Conservation (phyloP, 2,113 vertebrate genomes). For the Sapayoa aenigma region DNA sequence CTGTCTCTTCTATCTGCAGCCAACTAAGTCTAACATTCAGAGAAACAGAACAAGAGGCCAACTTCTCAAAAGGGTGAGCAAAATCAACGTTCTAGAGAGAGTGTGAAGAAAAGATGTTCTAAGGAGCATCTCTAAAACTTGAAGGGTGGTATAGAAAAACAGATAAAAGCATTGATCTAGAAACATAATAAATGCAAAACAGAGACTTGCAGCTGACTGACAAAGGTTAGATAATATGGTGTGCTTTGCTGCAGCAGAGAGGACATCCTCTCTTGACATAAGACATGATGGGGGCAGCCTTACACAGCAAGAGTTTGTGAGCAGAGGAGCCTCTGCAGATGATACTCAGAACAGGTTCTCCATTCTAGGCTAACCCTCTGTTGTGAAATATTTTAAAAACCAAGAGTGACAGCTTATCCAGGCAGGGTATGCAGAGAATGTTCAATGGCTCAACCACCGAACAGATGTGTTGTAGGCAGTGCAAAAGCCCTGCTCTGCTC, state of each 20-base stretch:
- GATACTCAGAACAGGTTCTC: constrained; percentile 8
- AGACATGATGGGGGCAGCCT: neutral
- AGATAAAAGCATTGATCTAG: neutral
- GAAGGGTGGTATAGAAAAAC: neutral
- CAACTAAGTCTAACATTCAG: neutral
- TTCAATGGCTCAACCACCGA: neutral
- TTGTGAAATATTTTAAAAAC: constrained; percentile 56
- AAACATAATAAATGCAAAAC: neutral
- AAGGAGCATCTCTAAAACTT: neutral
- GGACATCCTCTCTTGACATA: neutral
- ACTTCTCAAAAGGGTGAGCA: neutral
- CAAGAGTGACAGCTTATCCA: constrained; percentile 42
- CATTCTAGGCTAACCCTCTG: neutral
- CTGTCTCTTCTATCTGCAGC: neutral
- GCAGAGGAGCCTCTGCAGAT: neutral
- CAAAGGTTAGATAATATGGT: neutral
- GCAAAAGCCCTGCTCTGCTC: constrained; percentile 42
- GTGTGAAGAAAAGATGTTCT: neutral
- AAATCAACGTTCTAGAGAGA: neutral
- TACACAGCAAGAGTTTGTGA: neutral
- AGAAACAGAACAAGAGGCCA: neutral
- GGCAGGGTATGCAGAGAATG: constrained; percentile 43
- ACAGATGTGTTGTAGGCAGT: constrained; percentile 42
- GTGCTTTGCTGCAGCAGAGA: neutral
- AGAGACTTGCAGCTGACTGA: neutral